Evolutionary conservation across 2,888 invertebrate species (phyloP).

Genomic region (Hydraecia micacea): DNA sequence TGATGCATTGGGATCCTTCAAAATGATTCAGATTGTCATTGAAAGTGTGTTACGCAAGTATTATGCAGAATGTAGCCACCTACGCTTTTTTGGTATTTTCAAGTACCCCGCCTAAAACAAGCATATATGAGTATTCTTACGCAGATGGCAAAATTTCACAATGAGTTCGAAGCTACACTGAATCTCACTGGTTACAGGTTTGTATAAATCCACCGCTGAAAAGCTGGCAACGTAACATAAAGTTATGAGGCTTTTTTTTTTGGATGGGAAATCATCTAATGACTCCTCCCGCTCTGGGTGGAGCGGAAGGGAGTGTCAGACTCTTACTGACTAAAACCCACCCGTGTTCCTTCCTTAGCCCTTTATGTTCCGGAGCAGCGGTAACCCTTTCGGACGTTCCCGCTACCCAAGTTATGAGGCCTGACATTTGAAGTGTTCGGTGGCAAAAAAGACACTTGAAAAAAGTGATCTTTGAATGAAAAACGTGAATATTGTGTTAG

Average conservation of each 20-base stretch:
- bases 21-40: not conserved
- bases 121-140: not conserved
- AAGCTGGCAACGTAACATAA: too few species aligned
- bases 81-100: not conserved
- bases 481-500: slow-evolving; percentile 19
- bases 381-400: too few species aligned
- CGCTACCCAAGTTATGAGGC: too few species aligned
- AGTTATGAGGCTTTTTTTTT: too few species aligned
- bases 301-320: too few species aligned
- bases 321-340: too few species aligned
- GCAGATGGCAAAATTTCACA: not conserved
- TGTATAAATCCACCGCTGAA: not conserved
- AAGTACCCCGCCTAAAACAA: not conserved
- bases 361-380: too few species aligned
- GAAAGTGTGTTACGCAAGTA: not conserved
- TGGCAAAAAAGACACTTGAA: not conserved
- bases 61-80: not conserved
- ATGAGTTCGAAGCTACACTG: not conserved
- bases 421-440: not conserved
- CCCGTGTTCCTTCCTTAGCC: too few species aligned
- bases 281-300: too few species aligned
- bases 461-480: not conserved
- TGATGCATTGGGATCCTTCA: not conserved
- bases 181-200: not conserved
- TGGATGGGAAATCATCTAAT: too few species aligned